These are phyloP conservation scores for Halichondria panicea DNA, from an alignment of 37 sponge, comb jelly and placozoan genomes.

Conservation along the genomic window DNA sequence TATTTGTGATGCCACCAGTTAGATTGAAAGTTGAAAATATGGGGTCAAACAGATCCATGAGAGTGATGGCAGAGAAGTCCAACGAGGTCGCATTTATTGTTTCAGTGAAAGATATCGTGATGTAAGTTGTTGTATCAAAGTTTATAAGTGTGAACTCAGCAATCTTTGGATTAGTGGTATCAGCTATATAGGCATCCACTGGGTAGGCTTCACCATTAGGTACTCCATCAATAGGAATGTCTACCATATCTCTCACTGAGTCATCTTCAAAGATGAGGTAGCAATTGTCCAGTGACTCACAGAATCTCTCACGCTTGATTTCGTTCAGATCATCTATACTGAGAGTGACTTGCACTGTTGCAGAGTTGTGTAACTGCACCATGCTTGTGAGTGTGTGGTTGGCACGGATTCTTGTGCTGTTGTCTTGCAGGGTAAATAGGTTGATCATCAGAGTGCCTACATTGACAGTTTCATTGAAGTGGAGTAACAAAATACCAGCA, in stretches of 20 bases:
- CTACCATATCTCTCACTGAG: conserved; percentile 85
- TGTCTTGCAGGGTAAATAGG: conserved; percentile 68
- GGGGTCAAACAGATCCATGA: conserved; percentile 66
- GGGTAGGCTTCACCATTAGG: conserved; percentile 69
- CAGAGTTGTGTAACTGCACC: conserved; percentile 47
- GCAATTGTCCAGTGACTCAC: conserved; percentile 47
- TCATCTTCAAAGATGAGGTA: conserved; percentile 75
- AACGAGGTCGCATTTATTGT: conserved; percentile 75
- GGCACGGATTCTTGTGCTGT: conserved; percentile 10
- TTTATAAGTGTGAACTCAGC: conserved; percentile 77
- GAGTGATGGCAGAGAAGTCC: conserved; percentile 56
- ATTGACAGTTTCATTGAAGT: conserved; percentile 92
- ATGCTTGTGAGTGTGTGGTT: conserved; percentile 76
- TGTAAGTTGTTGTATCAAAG: conserved; percentile 38
- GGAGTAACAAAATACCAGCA: conserved; percentile 63
- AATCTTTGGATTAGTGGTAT: conserved; percentile 69
- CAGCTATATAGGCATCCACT: conserved; percentile 59
- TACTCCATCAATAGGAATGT: conserved; percentile 70
- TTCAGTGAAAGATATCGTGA: conserved; percentile 84
- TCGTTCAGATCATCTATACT: conserved; percentile 80
- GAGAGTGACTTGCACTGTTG: conserved; percentile 54
- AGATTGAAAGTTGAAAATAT: conserved; percentile 63
- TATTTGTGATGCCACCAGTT: conserved; percentile 69
- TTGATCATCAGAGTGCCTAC: conserved; percentile 55
- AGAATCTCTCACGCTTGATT: conserved; percentile 81